Conservation (phyloP, 37 sponge, comb jelly and placozoan species). For the Ianthella basta region DNA sequence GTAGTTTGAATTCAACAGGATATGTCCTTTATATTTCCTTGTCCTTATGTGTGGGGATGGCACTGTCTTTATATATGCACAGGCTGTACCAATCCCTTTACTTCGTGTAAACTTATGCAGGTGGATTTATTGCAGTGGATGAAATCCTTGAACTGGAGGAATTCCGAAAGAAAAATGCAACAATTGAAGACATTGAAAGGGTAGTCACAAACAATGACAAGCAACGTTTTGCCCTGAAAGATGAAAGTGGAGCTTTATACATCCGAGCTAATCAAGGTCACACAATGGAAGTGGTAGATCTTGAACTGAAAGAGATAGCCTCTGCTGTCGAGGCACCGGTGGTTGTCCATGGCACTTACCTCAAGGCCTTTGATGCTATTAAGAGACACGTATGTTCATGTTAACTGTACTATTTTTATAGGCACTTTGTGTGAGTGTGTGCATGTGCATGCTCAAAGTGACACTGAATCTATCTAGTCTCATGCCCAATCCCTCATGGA, state of each 20-base stretch:
- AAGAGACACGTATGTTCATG: constrained; percentile 54
- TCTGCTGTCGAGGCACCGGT: constrained; percentile 66
- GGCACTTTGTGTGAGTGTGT: too few relatives aligned
- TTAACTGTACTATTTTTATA: too few relatives aligned
- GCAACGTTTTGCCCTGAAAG: constrained; percentile 76
- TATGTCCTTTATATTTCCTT: too few relatives aligned
- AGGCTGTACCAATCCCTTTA: too few relatives aligned
- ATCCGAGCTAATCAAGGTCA: constrained; percentile 97
- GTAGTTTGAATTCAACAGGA: too few relatives aligned
- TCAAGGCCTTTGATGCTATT: constrained; percentile 69
- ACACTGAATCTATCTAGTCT: too few relatives aligned
- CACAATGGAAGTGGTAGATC: constrained; percentile 72
- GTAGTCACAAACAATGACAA: constrained; percentile 84
- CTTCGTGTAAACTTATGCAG: constrained; percentile 11
- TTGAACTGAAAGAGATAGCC: constrained; percentile 68
- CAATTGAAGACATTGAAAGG: constrained; percentile 67
- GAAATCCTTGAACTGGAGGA: constrained; percentile 59
- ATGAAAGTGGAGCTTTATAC: constrained; percentile 23
- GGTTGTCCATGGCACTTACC: constrained; percentile 91
- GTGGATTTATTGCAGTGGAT: constrained; percentile 79
- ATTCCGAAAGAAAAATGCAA: constrained; percentile 35
- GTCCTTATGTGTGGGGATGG: too few relatives aligned
- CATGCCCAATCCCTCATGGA: too few relatives aligned
- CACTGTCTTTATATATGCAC: too few relatives aligned
- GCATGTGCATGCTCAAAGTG: too few relatives aligned